Conservation (phyloP, 2,797 vertebrate species). For the Leptodactylus fallax region DNA sequence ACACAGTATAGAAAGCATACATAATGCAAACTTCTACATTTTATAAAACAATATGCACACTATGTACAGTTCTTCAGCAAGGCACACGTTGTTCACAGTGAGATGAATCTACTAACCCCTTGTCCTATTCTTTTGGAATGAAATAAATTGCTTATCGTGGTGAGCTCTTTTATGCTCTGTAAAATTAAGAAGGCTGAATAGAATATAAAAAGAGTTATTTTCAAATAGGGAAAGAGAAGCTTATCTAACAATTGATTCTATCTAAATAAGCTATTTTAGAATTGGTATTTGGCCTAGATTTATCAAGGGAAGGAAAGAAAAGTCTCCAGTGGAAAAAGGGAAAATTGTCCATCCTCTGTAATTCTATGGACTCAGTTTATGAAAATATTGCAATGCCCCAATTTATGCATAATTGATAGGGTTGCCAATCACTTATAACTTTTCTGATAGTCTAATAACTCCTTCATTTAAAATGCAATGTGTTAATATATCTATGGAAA, state of each 20-base stretch:
- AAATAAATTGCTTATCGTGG: constrained; percentile 74
- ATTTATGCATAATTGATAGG: neutral
- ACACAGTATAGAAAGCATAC: constrained; percentile 43
- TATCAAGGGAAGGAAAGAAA: constrained; percentile 40
- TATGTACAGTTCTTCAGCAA: constrained; percentile 68
- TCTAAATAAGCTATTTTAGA: constrained; percentile 58
- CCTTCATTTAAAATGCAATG: neutral
- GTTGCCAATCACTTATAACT: neutral
- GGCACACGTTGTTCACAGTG: constrained; percentile 70
- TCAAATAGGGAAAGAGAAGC: constrained; percentile 61
- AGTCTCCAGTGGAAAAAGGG: constrained; percentile 29
- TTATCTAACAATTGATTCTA: constrained; percentile 62
- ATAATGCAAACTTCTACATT: constrained; percentile 54
- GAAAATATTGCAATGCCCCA: constrained; percentile 25
- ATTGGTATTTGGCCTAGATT: constrained; percentile 57
- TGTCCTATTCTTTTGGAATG: constrained; percentile 72
- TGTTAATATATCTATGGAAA: neutral
- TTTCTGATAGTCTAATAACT: neutral
- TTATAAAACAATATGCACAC: constrained; percentile 56
- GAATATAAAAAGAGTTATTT: constrained; percentile 63
- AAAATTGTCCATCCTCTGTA: constrained; percentile 28
- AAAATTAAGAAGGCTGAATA: constrained; percentile 63
- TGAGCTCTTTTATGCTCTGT: constrained; percentile 60
- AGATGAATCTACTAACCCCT: constrained; percentile 74
- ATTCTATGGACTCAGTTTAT: constrained; percentile 30